phyloP scores from a whole-genome alignment of 2,888 invertebrate species.

The Allolobophora icterica region DNA sequence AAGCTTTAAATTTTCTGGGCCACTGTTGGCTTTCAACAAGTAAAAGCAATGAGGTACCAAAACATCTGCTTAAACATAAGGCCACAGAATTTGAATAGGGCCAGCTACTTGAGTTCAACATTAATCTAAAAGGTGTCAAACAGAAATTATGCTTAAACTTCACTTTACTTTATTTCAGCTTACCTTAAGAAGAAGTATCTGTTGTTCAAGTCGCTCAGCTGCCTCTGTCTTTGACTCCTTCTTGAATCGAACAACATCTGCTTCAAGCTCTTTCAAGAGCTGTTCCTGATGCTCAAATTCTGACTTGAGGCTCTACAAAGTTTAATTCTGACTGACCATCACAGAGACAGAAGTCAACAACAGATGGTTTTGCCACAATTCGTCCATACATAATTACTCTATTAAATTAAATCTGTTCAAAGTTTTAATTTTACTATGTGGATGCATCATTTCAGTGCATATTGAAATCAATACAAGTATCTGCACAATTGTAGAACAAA shows the following conservation, averaged over 20 bases:
- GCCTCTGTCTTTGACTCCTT: conserved; percentile 79
- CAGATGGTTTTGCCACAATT: neutral
- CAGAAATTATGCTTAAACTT: neutral
- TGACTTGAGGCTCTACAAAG: conserved; percentile 72
- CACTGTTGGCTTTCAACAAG: neutral
- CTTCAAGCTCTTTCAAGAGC: conserved; percentile 73
- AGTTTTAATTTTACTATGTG: neutral
- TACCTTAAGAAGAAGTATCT: conserved; percentile 74
- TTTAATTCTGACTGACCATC: neutral
- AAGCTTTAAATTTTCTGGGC: neutral
- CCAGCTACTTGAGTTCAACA: neutral
- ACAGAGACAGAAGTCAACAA: neutral
- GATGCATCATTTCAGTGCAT: neutral
- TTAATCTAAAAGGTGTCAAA: neutral
- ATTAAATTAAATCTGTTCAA: neutral
- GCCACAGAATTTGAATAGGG: neutral
- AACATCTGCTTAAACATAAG: neutral
- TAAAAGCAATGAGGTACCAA: neutral
- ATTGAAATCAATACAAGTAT: neutral
- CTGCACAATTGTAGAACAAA: no score
- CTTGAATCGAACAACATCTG: conserved; percentile 74
- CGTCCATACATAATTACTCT: neutral
- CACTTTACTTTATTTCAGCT: neutral
- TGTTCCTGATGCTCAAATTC: conserved; percentile 76
- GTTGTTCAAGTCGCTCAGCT: conserved; percentile 77